Evolutionary conservation across 2,888 invertebrate species (phyloP).

Genomic region (Pristionchus maxplancki): DNA sequence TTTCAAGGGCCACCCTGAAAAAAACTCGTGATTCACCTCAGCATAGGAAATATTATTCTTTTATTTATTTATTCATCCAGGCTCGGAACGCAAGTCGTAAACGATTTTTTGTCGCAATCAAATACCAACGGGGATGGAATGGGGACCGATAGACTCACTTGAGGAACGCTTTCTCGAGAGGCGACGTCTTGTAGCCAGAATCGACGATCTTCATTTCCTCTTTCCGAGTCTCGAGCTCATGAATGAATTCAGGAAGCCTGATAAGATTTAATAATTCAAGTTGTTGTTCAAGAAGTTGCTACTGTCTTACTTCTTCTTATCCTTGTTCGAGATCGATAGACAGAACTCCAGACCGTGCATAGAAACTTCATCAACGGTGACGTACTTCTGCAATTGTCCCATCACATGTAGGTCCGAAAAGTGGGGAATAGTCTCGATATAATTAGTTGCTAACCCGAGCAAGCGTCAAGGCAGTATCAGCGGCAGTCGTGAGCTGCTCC

Average conservation of each 20-base stretch:
- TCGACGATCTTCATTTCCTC: slow-evolving; percentile 49
- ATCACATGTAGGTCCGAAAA: too few species aligned
- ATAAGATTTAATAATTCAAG: too few species aligned
- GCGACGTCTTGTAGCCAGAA: slow-evolving; percentile 70
- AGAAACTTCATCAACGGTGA: not conserved
- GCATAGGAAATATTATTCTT: too few species aligned
- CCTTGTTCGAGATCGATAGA: not conserved
- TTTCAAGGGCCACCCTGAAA: too few species aligned
- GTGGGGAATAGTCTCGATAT: not conserved
- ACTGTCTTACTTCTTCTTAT: not conserved
- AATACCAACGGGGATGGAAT: too few species aligned
- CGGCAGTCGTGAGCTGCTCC: not conserved
- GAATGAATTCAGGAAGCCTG: not conserved
- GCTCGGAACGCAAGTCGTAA: too few species aligned
- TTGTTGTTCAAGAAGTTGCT: too few species aligned
- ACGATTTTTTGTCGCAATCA: too few species aligned
- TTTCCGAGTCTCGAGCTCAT: not conserved
- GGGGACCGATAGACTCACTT: slow-evolving; percentile 54
- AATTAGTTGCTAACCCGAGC: not conserved
- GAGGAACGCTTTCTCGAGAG: slow-evolving; percentile 73
- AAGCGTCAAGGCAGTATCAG: not conserved
- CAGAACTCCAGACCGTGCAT: not conserved
- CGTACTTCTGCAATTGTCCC: not conserved
- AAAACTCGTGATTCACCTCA: too few species aligned
- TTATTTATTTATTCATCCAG: too few species aligned